Evolutionary conservation across 2,113 vertebrate species (phyloP), one percentile per base, ranked within the genome.

Genomic region (Protobothrops mucrosquamatus): DNA sequence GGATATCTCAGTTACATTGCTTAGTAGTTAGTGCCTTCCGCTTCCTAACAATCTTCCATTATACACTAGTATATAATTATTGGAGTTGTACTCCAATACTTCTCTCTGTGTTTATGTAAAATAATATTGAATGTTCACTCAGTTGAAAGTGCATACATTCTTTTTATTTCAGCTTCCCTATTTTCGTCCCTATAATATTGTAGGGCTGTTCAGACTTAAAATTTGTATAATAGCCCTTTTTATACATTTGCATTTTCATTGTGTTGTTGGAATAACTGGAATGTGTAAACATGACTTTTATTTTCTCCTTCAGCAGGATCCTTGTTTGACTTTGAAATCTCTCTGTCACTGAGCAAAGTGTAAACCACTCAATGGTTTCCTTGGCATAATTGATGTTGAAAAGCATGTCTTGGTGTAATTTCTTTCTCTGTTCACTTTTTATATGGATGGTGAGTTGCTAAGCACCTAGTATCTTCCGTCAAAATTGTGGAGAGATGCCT

Each of bases 221-320:
- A 89, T 64, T 29, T 26, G 43, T 48, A 26, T 64, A 90, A 48
- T 12, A 89, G 55, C 93, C 96, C 94, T 57, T 94, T 94, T 93
- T 92, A 89, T 59, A 81, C 74, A 89, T 51, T 91, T 93, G 94
- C 93, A 93, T 92, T 96, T 95, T 95, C 46, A 92, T 91, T 94
- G 93, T 85, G 85, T 91, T 89, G 57, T 89, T 92, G 91, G 46
- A 89, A 94, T 2, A 69, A 94, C 57, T 81, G 55, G 61, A 29
- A 92, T 92, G 91, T 96, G 92, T 94, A 96, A 96, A 96, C 93
- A 96, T 0, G 0, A 24, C 87, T 95, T 96, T 97, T 97, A 95
- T 95, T 90, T 93, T 94, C 55, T 89, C 88, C 94, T 94, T 89
- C 94, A 94, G 92, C 34, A 95, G 74, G 91, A 92, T 3, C 85